phyloP scores from a whole-genome alignment of 2,113 vertebrate genomes.

The Sylvietta virens region DNA sequence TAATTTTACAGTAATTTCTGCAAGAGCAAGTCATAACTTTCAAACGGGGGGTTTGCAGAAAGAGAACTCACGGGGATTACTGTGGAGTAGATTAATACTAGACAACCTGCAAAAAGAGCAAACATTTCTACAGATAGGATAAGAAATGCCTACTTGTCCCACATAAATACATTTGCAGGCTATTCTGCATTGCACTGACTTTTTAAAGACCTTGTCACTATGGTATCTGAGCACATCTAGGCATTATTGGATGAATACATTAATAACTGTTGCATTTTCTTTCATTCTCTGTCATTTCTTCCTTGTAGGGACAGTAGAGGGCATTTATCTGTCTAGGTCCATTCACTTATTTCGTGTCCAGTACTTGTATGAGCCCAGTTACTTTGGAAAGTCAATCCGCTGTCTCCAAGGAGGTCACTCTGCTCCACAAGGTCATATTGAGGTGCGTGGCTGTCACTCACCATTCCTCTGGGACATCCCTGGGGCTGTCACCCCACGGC shows the following conservation, averaged over 20 bases:
- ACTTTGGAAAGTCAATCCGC: background rate
- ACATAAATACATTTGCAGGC: background rate
- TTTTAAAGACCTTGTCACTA: background rate
- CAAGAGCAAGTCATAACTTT: background rate
- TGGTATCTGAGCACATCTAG: background rate
- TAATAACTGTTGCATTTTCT: background rate
- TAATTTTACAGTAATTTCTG: background rate
- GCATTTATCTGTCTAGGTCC: background rate
- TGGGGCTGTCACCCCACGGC: fast-evolving
- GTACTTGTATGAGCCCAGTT: background rate
- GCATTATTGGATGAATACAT: background rate
- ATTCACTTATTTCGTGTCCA: fast-evolving
- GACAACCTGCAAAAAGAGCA: background rate
- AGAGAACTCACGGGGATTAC: background rate
- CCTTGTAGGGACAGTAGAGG: background rate
- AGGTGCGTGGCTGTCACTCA: background rate
- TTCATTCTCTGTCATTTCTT: background rate
- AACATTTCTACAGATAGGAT: background rate
- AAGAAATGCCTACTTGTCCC: background rate
- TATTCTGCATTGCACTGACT: background rate
- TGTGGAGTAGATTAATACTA: background rate
- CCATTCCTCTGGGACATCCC: background rate
- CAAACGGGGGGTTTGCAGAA: background rate
- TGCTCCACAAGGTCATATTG: background rate
- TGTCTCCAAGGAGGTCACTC: background rate